Evolutionary conservation across 2,113 vertebrate species (phyloP), one percentile per base, ranked within the genome.

Genomic region (Artemisiospiza belli): DNA sequence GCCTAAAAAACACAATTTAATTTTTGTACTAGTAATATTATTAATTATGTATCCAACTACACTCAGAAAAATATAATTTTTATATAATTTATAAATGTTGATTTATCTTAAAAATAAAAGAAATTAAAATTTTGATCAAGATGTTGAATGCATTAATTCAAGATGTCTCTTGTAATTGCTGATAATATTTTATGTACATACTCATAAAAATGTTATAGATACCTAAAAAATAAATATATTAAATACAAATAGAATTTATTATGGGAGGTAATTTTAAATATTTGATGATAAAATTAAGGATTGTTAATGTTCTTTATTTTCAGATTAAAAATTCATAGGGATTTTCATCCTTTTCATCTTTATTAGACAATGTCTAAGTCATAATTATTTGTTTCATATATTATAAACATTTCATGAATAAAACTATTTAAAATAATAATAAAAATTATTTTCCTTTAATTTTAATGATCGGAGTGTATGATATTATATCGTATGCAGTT

Each of bases 351-450:
- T 80, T 97, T 96, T 97, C 72, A 94, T 96, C 92, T 96, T 96
- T 95, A 95, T 97, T 97, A 92, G 92, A 96, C 80, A 97, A 92
- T 94, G 84, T 81, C 87, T 94, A 95, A 87, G 52, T 91, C 82
- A 70, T 97, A 95, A 96, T 96, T 97, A 96, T 96, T 96, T 97
- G 89, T 96, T 86, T 96, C 54, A 91, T 77, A 82, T 94, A 93
- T 93, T 77, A 90, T 62, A 93, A 96, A 83, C 35, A 95, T 91
- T 92, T 95, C 27, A 93, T 90, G 44, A 92, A 83, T 91, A 90
- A 85, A 39, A 78, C 75, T 86, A 41, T 95, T 95, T 91, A 94
- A 97, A 97, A 97, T 78, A 91, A 95, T 89, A 95, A 92, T 47
- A 75, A 90, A 69, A 62, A 6, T 0, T 1, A 12, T 74, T 94